Conservation (phyloP, 1,140 invertebrate species). For the silkworm (Bombyx mori) region DNA sequence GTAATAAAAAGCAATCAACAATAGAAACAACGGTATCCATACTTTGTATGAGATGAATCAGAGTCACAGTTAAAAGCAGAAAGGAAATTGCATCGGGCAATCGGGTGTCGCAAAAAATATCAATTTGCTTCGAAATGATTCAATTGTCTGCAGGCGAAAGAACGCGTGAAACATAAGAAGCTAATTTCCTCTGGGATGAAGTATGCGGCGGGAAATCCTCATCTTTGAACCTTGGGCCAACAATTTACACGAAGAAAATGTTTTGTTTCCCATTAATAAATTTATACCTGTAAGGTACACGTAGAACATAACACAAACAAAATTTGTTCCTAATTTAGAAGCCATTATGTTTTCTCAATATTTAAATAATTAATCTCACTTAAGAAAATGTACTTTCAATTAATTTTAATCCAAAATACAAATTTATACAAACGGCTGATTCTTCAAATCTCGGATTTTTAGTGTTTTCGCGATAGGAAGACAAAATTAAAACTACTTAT, state of each 20-base stretch:
- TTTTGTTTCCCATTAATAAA: background rate
- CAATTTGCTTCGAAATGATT: slow-evolving; percentile 38
- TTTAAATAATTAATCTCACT: background rate
- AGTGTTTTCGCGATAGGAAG: too few relatives aligned
- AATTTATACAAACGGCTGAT: too few relatives aligned
- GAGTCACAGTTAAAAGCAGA: slow-evolving; percentile 15
- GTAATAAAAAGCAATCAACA: too few relatives aligned
- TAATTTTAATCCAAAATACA: too few relatives aligned
- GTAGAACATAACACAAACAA: too few relatives aligned
- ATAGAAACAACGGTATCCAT: too few relatives aligned
- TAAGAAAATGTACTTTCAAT: too few relatives aligned
- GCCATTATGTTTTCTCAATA: too few relatives aligned
- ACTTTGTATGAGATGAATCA: too few relatives aligned
- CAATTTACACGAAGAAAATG: slow-evolving; percentile 8
- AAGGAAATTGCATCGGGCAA: slow-evolving; percentile 33
- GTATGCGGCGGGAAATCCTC: slow-evolving; percentile 34
- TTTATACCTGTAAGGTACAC: background rate
- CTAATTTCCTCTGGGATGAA: slow-evolving; percentile 53
- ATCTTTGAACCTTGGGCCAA: background rate
- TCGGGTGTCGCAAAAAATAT: slow-evolving; percentile 43
- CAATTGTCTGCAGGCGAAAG: slow-evolving; percentile 31
- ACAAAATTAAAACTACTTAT: too few relatives aligned
- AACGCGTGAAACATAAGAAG: slow-evolving; percentile 43
- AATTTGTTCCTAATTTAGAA: too few relatives aligned
- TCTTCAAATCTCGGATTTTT: too few relatives aligned